A percentile compares a stretch with the other conserved stretches of the same genome.
Evolutionary conservation across 2,113 vertebrate species (phyloP).

Genomic region (Dipodomys spectabilis): DNA sequence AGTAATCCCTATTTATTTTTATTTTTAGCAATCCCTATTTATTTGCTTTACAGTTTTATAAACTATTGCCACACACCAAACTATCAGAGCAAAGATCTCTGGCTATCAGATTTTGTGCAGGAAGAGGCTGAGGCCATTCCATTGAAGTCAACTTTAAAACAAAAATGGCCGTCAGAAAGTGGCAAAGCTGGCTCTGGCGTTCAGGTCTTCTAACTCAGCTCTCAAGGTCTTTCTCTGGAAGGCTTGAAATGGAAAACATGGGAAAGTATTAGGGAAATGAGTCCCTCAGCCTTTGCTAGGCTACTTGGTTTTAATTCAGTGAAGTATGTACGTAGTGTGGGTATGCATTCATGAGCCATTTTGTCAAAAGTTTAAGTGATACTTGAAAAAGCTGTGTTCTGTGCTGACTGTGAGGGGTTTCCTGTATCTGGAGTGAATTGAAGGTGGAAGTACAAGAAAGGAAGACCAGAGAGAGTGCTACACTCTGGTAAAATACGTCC

Average conservation of each 20-base stretch:
- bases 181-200: not conserved
- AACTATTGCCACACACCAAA: not conserved
- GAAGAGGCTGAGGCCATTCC: not conserved
- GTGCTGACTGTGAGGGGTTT: not conserved
- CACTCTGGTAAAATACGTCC: not conserved
- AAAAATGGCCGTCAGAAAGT: not conserved
- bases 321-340: not conserved
- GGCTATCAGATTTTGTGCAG: not conserved
- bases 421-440: not conserved
- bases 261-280: not conserved
- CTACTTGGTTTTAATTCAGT: not conserved
- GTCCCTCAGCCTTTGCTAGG: not conserved
- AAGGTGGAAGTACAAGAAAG: not conserved
- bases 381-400: slow-evolving; percentile 28
- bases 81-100: not conserved
- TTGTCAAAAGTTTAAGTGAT: not conserved
- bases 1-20: not conserved
- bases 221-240: not conserved
- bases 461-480: not conserved
- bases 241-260: not conserved
- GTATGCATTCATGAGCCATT: not conserved
- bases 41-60: not conserved
- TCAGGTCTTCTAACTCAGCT: not conserved
- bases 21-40: not conserved
- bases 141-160: not conserved